Percentiles rank a stretch among this genome's conserved stretches.
Evolutionary conservation across 2,113 vertebrate genomes (phyloP).

Genomic region (Protobothrops flavoviridis): DNA sequence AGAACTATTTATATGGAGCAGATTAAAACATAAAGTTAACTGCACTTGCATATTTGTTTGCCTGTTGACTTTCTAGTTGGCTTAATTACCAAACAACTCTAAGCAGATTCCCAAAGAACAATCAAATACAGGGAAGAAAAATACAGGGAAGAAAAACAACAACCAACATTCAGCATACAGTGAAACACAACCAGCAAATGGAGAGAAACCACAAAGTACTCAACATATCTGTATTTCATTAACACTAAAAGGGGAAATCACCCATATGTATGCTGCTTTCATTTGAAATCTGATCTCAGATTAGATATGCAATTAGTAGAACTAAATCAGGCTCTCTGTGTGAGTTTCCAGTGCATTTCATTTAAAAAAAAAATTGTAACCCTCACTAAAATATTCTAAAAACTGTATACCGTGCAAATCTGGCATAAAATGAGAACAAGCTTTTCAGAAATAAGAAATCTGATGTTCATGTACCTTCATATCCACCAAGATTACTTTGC

Average conservation of each 20-base stretch:
- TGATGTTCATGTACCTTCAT: background rate
- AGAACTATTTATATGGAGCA: background rate
- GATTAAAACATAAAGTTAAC: background rate
- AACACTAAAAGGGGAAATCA: background rate
- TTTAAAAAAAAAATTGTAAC: background rate
- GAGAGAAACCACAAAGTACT: background rate
- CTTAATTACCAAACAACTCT: background rate
- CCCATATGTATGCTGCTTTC: conserved; percentile 43
- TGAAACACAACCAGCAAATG: background rate
- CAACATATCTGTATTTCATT: background rate
- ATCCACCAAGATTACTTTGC: background rate
- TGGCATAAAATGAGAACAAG: background rate
- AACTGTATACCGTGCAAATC: background rate
- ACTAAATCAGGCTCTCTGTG: conserved; percentile 44
- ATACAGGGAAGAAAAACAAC: background rate
- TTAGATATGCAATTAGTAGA: conserved; percentile 30
- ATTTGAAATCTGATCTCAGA: conserved; percentile 35
- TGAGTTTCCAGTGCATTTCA: conserved; percentile 37
- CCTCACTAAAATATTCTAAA: conserved; percentile 30
- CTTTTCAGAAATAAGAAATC: conserved; percentile 12
- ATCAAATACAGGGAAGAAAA: background rate
- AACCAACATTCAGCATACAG: background rate
- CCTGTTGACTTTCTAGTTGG: background rate
- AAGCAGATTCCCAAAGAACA: background rate
- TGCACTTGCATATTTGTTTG: background rate